These are phyloP conservation scores for Palythoa grandiflora DNA, from an alignment of 92 coral and sea anemone species.

Conservation along the genomic window DNA sequence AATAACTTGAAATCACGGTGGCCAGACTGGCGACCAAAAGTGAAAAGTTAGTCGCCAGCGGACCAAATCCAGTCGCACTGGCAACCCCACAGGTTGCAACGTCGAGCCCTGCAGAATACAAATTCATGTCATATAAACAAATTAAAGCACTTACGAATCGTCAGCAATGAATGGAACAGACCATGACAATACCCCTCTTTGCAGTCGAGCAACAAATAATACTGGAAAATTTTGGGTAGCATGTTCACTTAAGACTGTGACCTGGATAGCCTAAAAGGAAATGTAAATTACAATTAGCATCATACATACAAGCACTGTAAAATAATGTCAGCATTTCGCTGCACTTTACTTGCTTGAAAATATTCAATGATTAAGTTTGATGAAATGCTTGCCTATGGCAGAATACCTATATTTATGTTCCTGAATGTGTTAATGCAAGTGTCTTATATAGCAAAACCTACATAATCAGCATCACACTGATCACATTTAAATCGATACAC, in stretches of 20 bases:
- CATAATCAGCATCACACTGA: too few species aligned
- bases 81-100: neutral
- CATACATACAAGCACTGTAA: neutral
- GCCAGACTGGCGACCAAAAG: too few species aligned
- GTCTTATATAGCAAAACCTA: too few species aligned
- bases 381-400: too few species aligned
- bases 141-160: constrained; percentile 71
- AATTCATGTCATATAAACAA: neutral
- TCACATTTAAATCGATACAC: too few species aligned
- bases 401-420: too few species aligned
- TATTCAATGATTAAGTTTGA: too few species aligned
- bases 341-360: too few species aligned
- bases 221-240: constrained; percentile 75
- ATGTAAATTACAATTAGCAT: neutral
- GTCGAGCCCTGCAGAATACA: too few species aligned
- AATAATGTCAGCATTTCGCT: neutral
- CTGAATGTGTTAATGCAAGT: too few species aligned
- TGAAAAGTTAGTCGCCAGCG: too few species aligned
- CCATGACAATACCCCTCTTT: constrained; percentile 93
- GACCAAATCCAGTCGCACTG: neutral
- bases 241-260: constrained; percentile 72
- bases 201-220: constrained; percentile 92
- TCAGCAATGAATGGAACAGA: constrained; percentile 80
- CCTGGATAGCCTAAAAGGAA: constrained; percentile 73
- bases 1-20: too few species aligned